Evolutionary conservation across 2,113 vertebrate species (phyloP).

Genomic region (Ammodytes marinus): DNA sequence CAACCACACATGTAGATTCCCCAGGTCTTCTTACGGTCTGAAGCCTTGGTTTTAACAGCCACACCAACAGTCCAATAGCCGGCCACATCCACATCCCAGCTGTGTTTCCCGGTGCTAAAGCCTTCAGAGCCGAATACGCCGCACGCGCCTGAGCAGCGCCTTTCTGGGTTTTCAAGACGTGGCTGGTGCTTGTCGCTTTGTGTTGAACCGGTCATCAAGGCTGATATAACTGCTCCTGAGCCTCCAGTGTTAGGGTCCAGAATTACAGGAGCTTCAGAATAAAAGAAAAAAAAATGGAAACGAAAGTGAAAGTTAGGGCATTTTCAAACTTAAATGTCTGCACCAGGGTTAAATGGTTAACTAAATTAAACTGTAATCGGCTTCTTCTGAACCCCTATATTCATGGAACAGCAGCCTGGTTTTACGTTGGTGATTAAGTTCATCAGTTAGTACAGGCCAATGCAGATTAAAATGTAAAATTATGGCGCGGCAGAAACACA

Average conservation of each 20-base stretch:
- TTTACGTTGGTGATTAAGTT: neutral
- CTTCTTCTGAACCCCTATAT: neutral
- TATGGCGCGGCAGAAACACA: rapidly evolving
- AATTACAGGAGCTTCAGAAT: conserved; percentile 50
- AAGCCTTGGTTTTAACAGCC: rapidly evolving
- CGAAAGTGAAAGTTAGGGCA: neutral
- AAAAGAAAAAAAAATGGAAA: neutral
- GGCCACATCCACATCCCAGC: conserved; percentile 47
- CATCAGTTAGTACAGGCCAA: neutral
- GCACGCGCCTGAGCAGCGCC: rapidly evolving
- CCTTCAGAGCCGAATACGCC: neutral
- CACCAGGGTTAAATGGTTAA: too few species aligned
- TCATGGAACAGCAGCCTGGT: neutral
- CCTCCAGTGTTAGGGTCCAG: conserved; percentile 34
- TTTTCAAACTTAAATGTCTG: neutral
- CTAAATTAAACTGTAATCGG: too few species aligned
- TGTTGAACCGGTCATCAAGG: conserved; percentile 11
- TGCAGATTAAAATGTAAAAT: neutral
- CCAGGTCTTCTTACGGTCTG: rapidly evolving
- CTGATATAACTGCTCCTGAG: rapidly evolving
- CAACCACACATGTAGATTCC: rapidly evolving
- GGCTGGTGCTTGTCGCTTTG: rapidly evolving
- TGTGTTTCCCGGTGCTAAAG: conserved; percentile 48
- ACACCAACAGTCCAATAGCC: neutral
- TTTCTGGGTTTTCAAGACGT: conserved; percentile 13